A percentile compares a stretch with the other conserved stretches of the same genome.
Conservation (phyloP, 2,797 vertebrate genomes). For the Iguana delicatissima region DNA sequence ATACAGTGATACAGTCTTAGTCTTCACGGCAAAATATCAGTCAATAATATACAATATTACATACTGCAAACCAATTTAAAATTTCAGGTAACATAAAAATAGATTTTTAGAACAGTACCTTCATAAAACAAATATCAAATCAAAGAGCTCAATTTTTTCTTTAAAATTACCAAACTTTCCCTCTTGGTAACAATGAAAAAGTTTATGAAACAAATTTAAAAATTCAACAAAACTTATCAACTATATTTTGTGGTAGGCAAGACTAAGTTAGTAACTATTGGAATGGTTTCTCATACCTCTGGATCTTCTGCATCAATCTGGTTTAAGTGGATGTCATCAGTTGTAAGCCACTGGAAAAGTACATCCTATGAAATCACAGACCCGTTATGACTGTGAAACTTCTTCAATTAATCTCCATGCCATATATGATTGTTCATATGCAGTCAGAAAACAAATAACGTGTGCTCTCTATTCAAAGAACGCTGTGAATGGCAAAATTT, state of each 20-base stretch:
- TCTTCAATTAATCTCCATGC: not conserved
- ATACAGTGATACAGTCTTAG: not conserved
- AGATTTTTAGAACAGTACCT: not conserved
- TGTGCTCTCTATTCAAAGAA: too few relatives aligned
- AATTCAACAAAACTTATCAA: not conserved
- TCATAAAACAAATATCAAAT: not conserved
- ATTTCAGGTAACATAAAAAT: not conserved
- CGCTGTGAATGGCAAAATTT: too few relatives aligned
- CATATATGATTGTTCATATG: not conserved
- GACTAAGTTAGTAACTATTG: not conserved
- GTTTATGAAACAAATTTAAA: not conserved
- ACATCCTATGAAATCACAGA: slow-evolving; percentile 85
- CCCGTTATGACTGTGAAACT: slow-evolving; percentile 6
- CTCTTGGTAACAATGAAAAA: not conserved
- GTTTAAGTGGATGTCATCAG: slow-evolving; percentile 90
- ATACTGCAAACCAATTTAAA: not conserved
- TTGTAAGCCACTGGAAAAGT: slow-evolving; percentile 96
- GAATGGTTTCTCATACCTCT: slow-evolving; percentile 83
- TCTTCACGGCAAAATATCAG: not conserved
- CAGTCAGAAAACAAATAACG: rapidly evolving
- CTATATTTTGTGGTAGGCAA: not conserved
- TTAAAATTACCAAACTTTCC: not conserved
- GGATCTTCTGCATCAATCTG: slow-evolving; percentile 96
- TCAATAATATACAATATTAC: not conserved
- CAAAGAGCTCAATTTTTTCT: not conserved